Conservation (phyloP, 2,888 invertebrate genomes). For the Melanotus villosus region DNA sequence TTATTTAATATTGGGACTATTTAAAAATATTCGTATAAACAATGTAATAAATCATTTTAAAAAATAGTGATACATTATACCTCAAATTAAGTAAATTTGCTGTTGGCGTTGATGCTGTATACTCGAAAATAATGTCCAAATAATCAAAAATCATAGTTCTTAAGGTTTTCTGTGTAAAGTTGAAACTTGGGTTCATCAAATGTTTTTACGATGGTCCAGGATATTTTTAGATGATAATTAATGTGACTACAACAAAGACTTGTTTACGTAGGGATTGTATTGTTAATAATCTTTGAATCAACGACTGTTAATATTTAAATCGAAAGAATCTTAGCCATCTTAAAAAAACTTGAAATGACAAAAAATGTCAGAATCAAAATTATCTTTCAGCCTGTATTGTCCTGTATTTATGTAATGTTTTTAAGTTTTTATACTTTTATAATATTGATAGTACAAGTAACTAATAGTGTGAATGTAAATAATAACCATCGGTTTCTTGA, state of each 20-base stretch:
- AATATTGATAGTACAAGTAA: constrained; percentile 51
- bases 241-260: neutral
- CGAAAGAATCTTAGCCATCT: constrained; percentile 15
- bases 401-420: constrained; percentile 49
- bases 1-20: neutral
- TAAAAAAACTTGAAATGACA: constrained; percentile 38
- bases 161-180: constrained; percentile 10
- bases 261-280: neutral
- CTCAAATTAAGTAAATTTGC: constrained; percentile 18
- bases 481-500: constrained; percentile 7
- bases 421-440: constrained; percentile 52
- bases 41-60: neutral
- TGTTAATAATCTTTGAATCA: neutral
- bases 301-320: neutral
- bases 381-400: constrained; percentile 39
- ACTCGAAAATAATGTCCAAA: constrained; percentile 13
- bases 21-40: constrained; percentile 18
- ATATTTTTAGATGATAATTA: neutral
- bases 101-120: constrained; percentile 19
- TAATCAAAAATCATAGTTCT: constrained; percentile 17
- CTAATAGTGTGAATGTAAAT: constrained; percentile 6
- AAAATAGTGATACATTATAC: constrained; percentile 19
- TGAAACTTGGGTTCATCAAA: constrained; percentile 17
- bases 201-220: neutral
- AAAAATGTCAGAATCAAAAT: constrained; percentile 50